These are phyloP conservation scores for Aethina tumida DNA, from an alignment of 1,140 invertebrate genomes.

Conservation along the genomic window DNA sequence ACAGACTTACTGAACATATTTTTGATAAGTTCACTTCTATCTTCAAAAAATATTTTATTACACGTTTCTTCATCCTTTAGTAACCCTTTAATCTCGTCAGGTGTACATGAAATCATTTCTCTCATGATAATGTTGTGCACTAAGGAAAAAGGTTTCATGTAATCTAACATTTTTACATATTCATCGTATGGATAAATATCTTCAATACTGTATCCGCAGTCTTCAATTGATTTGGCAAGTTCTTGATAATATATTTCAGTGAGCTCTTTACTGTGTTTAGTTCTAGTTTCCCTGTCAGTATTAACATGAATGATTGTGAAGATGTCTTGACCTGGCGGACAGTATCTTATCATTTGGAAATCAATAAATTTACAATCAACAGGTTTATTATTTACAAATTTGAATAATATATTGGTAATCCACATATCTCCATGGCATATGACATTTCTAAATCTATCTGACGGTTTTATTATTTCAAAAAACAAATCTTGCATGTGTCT, in stretches of 20 bases:
- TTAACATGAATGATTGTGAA: conserved; percentile 35
- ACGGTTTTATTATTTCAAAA: conserved; percentile 8
- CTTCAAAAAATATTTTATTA: conserved; percentile 6
- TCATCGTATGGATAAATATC: conserved; percentile 13
- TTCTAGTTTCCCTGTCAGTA: conserved; percentile 28
- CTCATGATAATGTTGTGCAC: conserved; percentile 6
- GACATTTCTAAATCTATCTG: conserved; percentile 25
- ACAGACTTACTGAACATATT: no score
- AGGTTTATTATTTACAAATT: conserved; percentile 37
- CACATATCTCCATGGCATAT: conserved; percentile 38
- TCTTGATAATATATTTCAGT: conserved; percentile 33
- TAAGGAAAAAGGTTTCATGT: conserved; percentile 10
- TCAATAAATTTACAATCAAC: conserved; percentile 40
- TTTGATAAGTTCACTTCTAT: conserved; percentile 5
- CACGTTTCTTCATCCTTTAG: conserved; percentile 2
- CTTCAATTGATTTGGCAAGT: conserved; percentile 28
- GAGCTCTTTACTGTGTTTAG: conserved; percentile 27
- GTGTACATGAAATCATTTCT: neutral
- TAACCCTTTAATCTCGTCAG: conserved; percentile 4
- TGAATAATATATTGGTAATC: conserved; percentile 38
- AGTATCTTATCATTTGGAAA: conserved; percentile 42
- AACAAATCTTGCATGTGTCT: conserved; percentile 7
- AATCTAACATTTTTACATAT: conserved; percentile 12
- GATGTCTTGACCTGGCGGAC: conserved; percentile 41
- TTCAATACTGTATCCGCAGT: conserved; percentile 13